Conservation (phyloP, 2,113 vertebrate genomes). For the Sardina pilchardus region DNA sequence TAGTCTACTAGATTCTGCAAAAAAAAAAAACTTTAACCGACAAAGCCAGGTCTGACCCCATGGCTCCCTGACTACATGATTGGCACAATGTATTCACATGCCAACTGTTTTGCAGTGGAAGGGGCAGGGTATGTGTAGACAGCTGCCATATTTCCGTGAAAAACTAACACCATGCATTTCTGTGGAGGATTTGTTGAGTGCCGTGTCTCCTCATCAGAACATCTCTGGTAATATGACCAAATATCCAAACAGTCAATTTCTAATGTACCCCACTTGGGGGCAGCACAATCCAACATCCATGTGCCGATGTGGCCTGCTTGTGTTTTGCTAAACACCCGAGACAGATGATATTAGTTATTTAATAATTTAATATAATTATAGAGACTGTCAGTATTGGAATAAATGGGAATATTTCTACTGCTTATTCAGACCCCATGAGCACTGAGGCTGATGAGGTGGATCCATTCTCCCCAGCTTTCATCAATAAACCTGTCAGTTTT, state of each 20-base stretch:
- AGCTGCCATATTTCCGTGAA: no score
- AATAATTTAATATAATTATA: background rate
- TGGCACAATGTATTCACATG: no score
- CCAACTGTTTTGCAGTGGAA: no score
- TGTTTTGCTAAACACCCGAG: background rate
- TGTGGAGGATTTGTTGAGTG: no score
- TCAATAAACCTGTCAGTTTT: conserved; percentile 2
- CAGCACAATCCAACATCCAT: background rate
- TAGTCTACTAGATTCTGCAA: no score
- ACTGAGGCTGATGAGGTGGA: background rate
- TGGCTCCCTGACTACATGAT: no score
- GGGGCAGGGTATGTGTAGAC: no score
- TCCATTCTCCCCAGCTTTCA: background rate
- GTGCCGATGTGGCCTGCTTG: background rate
- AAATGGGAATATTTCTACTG: background rate
- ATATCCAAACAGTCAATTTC: background rate
- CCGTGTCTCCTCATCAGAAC: no score
- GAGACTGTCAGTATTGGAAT: background rate
- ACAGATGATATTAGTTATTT: background rate
- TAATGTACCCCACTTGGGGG: background rate
- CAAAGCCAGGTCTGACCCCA: no score
- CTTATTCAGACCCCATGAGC: background rate
- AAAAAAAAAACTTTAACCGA: no score
- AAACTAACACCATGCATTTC: no score
- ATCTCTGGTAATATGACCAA: background rate